Conservation (phyloP, 1,140 invertebrate species). For the Himalopsyche phryganea region DNA sequence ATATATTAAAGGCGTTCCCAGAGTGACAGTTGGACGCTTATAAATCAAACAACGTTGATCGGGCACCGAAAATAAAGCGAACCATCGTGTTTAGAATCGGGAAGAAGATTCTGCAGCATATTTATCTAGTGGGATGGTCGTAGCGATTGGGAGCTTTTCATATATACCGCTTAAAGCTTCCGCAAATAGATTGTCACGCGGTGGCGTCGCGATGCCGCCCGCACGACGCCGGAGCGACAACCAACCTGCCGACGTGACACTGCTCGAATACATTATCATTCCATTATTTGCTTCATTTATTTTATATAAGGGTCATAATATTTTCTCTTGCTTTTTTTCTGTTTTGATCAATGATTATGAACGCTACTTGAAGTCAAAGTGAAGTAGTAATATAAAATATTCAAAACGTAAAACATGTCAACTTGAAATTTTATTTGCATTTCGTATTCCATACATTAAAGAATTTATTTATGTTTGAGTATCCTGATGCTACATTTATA, state of each 20-base stretch:
- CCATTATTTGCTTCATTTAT: no score
- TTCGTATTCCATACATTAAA: no score
- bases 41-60: constrained; percentile 14
- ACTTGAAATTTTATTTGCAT: no score
- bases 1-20: no score
- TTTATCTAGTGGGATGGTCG: constrained; percentile 12
- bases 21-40: constrained; percentile 3
- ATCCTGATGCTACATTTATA: no score
- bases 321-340: no score
- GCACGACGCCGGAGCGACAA: constrained; percentile 1
- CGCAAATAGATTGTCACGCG: constrained; percentile 22
- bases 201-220: constrained; percentile 10
- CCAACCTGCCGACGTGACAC: background rate
- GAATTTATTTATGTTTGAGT: no score
- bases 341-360: no score
- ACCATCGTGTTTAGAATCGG: constrained; percentile 6
- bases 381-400: no score
- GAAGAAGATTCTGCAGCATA: constrained; percentile 4
- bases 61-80: constrained; percentile 8
- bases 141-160: background rate
- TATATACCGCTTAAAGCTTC: constrained; percentile 3
- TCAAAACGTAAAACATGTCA: no score
- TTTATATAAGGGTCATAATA: no score
- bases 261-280: background rate
- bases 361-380: no score